A percentile compares a stretch with the other conserved stretches of the same genome.
These are phyloP conservation scores for Geophilus truncorum DNA, from an alignment of 2,888 invertebrate genomes.

Conservation along the genomic window DNA sequence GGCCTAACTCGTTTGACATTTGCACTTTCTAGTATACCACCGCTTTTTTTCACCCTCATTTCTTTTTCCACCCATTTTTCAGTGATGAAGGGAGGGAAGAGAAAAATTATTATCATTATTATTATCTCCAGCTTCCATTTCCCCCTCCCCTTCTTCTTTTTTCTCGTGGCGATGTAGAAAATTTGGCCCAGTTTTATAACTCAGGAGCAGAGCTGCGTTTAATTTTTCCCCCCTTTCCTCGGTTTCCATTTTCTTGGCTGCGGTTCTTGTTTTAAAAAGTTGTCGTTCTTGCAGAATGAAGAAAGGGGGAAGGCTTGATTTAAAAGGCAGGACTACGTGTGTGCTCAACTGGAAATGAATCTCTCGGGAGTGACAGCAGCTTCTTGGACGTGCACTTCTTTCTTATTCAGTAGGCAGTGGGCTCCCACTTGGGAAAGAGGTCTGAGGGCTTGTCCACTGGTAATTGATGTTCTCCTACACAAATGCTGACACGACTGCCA, in stretches of 20 bases:
- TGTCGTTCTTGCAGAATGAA: neutral
- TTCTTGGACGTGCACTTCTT: constrained; percentile 6
- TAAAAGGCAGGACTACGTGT: constrained; percentile 3
- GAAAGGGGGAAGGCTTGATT: neutral
- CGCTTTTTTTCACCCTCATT: neutral
- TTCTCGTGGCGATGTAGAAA: neutral
- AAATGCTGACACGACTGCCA: constrained; percentile 5
- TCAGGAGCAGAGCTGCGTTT: neutral
- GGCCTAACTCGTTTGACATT: neutral
- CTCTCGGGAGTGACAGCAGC: constrained; percentile 14
- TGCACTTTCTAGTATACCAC: neutral
- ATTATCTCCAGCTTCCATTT: too few relatives aligned
- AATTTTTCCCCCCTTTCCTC: too few relatives aligned
- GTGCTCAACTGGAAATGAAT: constrained; percentile 16
- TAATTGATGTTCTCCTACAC: constrained; percentile 12
- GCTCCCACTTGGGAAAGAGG: neutral
- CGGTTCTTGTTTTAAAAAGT: neutral
- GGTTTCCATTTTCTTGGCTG: neutral
- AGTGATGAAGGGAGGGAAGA: too few relatives aligned
- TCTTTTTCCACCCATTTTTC: too few relatives aligned
- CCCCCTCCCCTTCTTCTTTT: too few relatives aligned
- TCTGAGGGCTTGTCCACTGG: constrained; percentile 10
- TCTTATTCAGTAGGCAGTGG: constrained; percentile 11
- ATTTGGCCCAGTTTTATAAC: neutral
- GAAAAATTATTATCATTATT: neutral